Evolutionary conservation across 2,113 vertebrate species (phyloP), one percentile per base, ranked within the genome.

Genomic region (Myanophis thanlyinensis): DNA sequence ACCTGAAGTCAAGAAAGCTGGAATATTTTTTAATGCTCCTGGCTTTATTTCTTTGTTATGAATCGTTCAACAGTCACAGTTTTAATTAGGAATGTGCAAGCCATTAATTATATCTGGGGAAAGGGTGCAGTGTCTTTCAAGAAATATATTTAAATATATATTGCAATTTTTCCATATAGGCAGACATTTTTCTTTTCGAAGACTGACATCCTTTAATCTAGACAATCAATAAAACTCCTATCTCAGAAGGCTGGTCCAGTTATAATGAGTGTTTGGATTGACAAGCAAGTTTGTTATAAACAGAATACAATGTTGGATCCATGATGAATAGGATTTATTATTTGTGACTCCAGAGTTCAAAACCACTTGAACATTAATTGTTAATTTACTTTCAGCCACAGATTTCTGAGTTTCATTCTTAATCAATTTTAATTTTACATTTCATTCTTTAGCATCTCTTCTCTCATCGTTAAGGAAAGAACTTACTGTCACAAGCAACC

Each of bases 401-500:
- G 52, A 85, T 54, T 62, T 89, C 62, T 84, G 62, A 20, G 49
- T 92, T 88, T 89, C 47, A 84, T 89, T 84, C 87, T 92, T 92
- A 89, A 67, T 88, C 48, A 73, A 30, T 53, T n/a, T 92, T 67
- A 92, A 84, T 56, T n/a, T 47, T 59, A 59, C 40, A 30, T 54
- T 25, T 18, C 20, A 40, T 47, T 88, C 62, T 88, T 27, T 80
- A 22, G 35, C 35, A 40, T 52, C 12, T 44, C 40, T 48, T 22
- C 25, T 49, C 44, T 30, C 52, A 27, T 18, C 20, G 0, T 48
- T 25, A 40, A 44, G 51, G 59, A 53, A 46, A 67, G n/a, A 73
- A 44, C 13, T n/a, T 87, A 53, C 53, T 91, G 53, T 87, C 90
- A 91, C 84, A 87, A 59, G 85, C 51, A 88, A 51, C 56, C 23